Evolutionary conservation across 1,140 invertebrate genomes (phyloP), one percentile per base, ranked within the genome.

Genomic region (Leptopilina clavipes): DNA sequence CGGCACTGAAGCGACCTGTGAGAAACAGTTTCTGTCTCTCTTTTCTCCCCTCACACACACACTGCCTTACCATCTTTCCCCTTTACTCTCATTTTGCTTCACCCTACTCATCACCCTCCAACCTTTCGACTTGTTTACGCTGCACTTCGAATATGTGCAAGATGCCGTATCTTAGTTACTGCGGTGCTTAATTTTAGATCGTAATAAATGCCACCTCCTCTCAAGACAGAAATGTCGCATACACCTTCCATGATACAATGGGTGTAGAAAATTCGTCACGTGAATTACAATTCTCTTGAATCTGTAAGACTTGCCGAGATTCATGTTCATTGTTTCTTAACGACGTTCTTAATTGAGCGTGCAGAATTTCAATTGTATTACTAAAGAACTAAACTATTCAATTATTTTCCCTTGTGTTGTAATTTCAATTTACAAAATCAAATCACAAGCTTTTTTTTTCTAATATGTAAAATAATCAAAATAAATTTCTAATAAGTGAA

Each of bases 21-120:
- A 40, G 31, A 22, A 40, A 73, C 71, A 77, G 18, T 75, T 56
- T 77, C 43, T 37, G 1, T 75, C 65, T 54, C 71, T 76, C 43
- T 70, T 74, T 52, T 54, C 11, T 12, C 44, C n/a, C 48, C 31
- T 17, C n/a, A 45, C 25, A n/a, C 44, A 37, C 25, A 31, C 25
- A 31, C 25, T 31, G 25, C 25, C 25, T 40, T 48, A 11, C 45
- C 70, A 12, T 74, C 17, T 48, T 70, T 59, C 65, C 11, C 43
- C 48, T 43, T 43, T 40, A 37, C 48, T 71, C 72, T 22, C 74
- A 19, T 59, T 73, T 37, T 22, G 18, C 5, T 22, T 44, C 59
- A 22, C 70, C 31, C 40, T 37, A 71, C 71, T 54, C 52, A 11
- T 54, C 52, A 54, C 59, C 59, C 22, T 65, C n/a, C 22, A 25